Conservation (phyloP, 2,797 vertebrate genomes). For the Anguilla anguilla region DNA sequence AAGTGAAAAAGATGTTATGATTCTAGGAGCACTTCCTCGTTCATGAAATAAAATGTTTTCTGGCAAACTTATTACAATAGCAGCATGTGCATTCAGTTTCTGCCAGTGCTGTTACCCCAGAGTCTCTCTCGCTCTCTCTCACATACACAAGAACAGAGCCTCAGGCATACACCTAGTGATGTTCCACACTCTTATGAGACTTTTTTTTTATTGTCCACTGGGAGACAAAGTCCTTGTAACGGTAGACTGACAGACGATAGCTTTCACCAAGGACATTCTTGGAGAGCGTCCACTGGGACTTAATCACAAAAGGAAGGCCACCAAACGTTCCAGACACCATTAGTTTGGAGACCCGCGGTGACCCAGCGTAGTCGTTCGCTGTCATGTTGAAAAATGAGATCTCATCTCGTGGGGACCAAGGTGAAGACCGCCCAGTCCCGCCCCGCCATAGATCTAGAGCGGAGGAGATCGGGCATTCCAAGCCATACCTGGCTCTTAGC, state of each 20-base stretch:
- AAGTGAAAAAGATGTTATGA: not conserved
- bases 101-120: not conserved
- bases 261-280: slow-evolving; percentile 7
- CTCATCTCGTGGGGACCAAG: slow-evolving; percentile 57
- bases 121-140: not conserved
- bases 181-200: not conserved
- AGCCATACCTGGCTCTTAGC: not conserved
- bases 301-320: slow-evolving; percentile 14
- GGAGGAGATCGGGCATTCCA: not conserved
- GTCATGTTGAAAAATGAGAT: slow-evolving; percentile 77
- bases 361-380: slow-evolving; percentile 48
- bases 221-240: not conserved
- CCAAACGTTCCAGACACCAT: not conserved
- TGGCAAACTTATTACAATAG: not conserved
- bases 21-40: not conserved
- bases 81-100: not conserved
- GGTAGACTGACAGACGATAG: not conserved
- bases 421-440: not conserved
- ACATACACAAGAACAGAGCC: not conserved
- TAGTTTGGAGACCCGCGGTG: not conserved
- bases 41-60: not conserved
- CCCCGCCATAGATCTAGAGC: not conserved
- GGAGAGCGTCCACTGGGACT: not conserved
- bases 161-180: not conserved
- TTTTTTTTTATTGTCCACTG: not conserved